phyloP scores from a whole-genome alignment of 2,797 vertebrate species.

The Capromys pilorides region DNA sequence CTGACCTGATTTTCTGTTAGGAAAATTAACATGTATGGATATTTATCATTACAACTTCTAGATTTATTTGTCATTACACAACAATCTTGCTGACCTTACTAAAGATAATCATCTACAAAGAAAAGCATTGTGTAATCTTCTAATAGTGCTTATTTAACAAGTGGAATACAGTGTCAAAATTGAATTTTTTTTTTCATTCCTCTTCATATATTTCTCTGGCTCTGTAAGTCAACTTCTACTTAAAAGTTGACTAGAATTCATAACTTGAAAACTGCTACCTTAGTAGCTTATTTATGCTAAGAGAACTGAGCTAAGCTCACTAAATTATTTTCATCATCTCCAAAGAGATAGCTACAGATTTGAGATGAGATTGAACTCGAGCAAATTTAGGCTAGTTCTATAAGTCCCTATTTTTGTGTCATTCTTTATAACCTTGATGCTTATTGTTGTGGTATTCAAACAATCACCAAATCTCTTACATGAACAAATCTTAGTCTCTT shows the following conservation, averaged over 20 bases:
- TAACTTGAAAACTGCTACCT: neutral
- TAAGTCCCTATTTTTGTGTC: neutral
- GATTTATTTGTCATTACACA: neutral
- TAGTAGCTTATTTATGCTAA: neutral
- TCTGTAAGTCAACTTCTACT: constrained; percentile 6
- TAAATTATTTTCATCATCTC: neutral
- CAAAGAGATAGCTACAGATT: neutral
- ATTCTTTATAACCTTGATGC: neutral
- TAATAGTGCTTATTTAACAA: neutral
- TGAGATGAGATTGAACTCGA: neutral
- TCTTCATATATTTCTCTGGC: neutral
- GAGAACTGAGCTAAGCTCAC: neutral
- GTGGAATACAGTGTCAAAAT: neutral
- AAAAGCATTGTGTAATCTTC: neutral
- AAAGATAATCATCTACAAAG: neutral
- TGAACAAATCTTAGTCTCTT: neutral
- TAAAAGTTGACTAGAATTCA: neutral
- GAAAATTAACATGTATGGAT: neutral
- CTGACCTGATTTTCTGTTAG: no score
- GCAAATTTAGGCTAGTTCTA: neutral
- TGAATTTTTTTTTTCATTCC: neutral
- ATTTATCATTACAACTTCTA: neutral
- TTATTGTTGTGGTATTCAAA: neutral
- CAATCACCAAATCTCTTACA: neutral
- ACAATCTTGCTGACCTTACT: neutral